These are phyloP conservation scores for Heliconius sara DNA, from an alignment of 2,888 invertebrate genomes.

Conservation along the genomic window DNA sequence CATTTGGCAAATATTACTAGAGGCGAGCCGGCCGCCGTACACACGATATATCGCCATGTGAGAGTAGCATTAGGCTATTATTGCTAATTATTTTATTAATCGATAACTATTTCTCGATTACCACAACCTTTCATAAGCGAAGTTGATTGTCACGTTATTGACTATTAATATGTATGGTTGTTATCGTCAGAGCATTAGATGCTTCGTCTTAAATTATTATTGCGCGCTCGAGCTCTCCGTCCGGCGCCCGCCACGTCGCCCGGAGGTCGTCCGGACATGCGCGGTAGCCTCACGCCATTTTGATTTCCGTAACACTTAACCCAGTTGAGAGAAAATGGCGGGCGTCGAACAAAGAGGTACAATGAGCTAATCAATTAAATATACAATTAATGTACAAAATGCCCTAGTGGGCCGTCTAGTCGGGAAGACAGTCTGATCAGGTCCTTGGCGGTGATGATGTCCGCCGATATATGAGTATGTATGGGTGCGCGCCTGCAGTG, in stretches of 20 bases:
- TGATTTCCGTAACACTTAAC: constrained; percentile 78
- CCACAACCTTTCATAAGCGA: constrained; percentile 85
- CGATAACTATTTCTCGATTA: constrained; percentile 82
- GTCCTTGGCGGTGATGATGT: constrained; percentile 51
- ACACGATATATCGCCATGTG: constrained; percentile 78
- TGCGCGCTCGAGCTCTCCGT: constrained; percentile 65
- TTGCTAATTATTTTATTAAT: constrained; percentile 79
- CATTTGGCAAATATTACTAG: constrained; percentile 63
- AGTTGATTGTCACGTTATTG: constrained; percentile 81
- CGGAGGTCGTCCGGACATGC: constrained; percentile 67
- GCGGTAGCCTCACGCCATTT: constrained; percentile 72
- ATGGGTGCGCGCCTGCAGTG: constrained; percentile 82
- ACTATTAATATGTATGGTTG: constrained; percentile 79
- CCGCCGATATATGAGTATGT: constrained; percentile 60
- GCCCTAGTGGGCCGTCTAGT: constrained; percentile 57
- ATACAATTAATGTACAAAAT: constrained; percentile 70
- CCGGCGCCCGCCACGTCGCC: constrained; percentile 62
- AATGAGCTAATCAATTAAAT: constrained; percentile 66
- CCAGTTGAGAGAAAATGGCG: constrained; percentile 66
- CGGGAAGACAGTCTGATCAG: constrained; percentile 63
- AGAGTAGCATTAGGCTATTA: constrained; percentile 81
- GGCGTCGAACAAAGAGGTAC: constrained; percentile 69
- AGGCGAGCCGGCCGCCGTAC: constrained; percentile 57
- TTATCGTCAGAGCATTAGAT: constrained; percentile 69
- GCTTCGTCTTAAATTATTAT: constrained; percentile 71